A percentile compares a stretch with the other conserved stretches of the same genome.
phyloP scores from a whole-genome alignment of 2,113 vertebrate genomes.

The Bolborhynchus lineola region DNA sequence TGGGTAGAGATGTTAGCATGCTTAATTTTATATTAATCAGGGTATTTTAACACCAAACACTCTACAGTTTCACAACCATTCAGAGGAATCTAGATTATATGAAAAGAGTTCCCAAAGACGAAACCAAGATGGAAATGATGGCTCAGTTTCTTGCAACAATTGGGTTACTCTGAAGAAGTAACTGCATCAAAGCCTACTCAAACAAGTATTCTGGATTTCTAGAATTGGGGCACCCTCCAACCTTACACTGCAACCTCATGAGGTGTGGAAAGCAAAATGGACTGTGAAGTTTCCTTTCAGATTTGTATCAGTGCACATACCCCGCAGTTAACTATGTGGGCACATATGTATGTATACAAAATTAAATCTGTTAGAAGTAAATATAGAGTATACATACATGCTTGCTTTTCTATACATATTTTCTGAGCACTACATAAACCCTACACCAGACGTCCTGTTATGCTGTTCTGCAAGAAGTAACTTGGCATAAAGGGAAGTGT shows the following conservation, averaged over 20 bases:
- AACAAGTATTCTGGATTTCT: not conserved
- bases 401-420: not conserved
- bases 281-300: not conserved
- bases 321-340: no score
- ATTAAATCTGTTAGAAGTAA: not conserved
- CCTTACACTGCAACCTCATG: accelerated
- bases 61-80: accelerated
- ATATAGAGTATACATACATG: not conserved
- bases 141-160: not conserved
- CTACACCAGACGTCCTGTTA: not conserved
- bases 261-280: accelerated
- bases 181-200: not conserved
- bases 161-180: not conserved
- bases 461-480: not conserved
- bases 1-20: not conserved
- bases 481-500: not conserved
- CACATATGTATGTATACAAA: not conserved
- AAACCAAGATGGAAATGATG: not conserved
- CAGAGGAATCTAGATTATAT: not conserved
- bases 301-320: not conserved
- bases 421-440: not conserved
- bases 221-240: not conserved
- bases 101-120: not conserved
- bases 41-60: not conserved
- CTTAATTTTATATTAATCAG: not conserved